phyloP scores from a whole-genome alignment of 2,113 vertebrate genomes.

The Psephotus haematonotus region DNA sequence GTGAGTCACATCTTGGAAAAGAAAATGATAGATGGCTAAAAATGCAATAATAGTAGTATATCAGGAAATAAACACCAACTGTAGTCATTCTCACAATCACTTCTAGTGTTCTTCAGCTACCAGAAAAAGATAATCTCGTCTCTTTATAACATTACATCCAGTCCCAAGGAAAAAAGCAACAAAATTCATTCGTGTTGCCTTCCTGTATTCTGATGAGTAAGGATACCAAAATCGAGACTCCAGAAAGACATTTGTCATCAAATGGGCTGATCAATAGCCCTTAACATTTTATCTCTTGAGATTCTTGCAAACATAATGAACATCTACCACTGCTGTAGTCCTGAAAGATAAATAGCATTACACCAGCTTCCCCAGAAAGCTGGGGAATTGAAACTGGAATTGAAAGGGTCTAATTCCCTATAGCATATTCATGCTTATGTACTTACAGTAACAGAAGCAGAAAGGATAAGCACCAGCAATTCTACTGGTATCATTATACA shows the following conservation, averaged over 20 bases:
- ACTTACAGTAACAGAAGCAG: neutral
- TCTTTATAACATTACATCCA: neutral
- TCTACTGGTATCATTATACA: neutral
- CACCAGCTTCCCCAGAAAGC: neutral
- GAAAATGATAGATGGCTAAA: conserved; percentile 39
- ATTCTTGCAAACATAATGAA: neutral
- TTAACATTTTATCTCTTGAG: neutral
- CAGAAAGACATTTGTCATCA: neutral
- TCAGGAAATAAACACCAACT: conserved; percentile 9
- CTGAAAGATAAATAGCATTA: neutral
- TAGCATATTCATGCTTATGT: neutral
- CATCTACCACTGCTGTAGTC: neutral
- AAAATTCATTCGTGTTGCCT: neutral
- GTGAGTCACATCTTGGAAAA: conserved; percentile 59
- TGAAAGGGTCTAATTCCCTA: neutral
- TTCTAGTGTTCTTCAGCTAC: neutral
- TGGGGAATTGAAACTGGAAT: neutral
- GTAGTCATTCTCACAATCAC: neutral
- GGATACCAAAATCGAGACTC: neutral
- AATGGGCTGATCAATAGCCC: neutral
- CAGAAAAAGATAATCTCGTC: neutral
- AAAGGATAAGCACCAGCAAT: neutral
- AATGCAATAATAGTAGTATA: conserved; percentile 7
- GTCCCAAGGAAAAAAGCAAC: neutral
- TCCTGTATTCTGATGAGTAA: neutral